These are phyloP conservation scores for Ditylenchus dipsaci DNA, from an alignment of 1,140 invertebrate genomes.

Conservation along the genomic window DNA sequence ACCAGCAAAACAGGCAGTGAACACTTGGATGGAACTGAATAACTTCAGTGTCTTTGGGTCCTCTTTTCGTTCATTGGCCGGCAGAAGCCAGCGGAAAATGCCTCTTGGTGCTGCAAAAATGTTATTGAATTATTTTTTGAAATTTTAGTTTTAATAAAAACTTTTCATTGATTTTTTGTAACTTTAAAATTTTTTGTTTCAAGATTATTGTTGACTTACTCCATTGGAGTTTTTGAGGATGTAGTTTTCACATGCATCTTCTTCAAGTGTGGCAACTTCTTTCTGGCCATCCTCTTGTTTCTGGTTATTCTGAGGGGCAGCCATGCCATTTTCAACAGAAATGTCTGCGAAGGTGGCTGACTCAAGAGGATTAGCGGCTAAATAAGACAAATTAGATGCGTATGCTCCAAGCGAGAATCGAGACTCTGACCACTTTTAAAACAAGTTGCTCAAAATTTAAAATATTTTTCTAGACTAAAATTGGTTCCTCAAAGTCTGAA, in stretches of 20 bases:
- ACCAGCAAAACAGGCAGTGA: conserved; percentile 60
- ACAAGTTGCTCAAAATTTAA: too few species aligned
- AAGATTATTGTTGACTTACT: too few species aligned
- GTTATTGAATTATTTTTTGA: neutral
- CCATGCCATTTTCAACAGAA: neutral
- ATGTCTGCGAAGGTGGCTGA: too few species aligned
- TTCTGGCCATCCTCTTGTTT: neutral
- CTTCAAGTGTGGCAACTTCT: neutral
- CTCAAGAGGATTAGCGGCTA: too few species aligned
- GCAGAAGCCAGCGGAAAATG: conserved; percentile 47
- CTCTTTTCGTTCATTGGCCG: conserved; percentile 39
- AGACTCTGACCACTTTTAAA: too few species aligned
- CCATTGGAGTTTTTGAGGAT: neutral
- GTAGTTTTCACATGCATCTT: neutral
- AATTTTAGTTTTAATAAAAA: neutral
- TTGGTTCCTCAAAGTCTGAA: too few species aligned
- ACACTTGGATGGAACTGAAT: conserved; percentile 64
- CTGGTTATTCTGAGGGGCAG: neutral
- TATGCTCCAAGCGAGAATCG: too few species aligned
- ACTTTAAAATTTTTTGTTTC: too few species aligned
- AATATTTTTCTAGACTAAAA: too few species aligned
- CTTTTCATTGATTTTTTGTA: too few species aligned
- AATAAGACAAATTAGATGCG: too few species aligned
- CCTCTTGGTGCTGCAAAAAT: conserved; percentile 28
- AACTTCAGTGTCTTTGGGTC: conserved; percentile 43